A percentile compares a stretch with the other conserved stretches of the same genome.
phyloP scores from a whole-genome alignment of 1,140 invertebrate genomes.

The Magallana gigas region DNA sequence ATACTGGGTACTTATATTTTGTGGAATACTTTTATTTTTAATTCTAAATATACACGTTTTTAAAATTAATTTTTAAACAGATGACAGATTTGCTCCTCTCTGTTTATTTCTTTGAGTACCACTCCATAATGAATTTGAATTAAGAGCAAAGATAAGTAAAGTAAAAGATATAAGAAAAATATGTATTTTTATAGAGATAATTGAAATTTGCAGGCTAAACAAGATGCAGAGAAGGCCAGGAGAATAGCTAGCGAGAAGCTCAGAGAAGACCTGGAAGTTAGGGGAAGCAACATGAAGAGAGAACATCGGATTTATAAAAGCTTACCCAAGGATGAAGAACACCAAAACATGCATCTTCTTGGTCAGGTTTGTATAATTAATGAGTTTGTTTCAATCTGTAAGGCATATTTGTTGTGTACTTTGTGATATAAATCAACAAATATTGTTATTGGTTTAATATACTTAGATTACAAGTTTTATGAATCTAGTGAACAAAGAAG shows the following conservation, averaged over 20 bases:
- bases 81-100: background rate
- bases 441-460: background rate
- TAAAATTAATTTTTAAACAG: background rate
- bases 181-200: background rate
- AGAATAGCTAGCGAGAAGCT: conserved; percentile 36
- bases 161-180: background rate
- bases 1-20: background rate
- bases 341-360: conserved; percentile 45
- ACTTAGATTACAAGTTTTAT: conserved; percentile 47
- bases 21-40: background rate
- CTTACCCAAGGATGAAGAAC: conserved; percentile 38
- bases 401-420: background rate
- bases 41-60: too few species aligned
- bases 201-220: background rate
- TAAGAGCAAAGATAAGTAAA: background rate
- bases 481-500: conserved; percentile 45
- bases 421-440: background rate
- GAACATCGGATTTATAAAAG: conserved; percentile 43
- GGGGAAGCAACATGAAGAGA: background rate
- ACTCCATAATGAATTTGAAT: background rate
- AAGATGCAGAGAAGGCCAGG: conserved; percentile 38
- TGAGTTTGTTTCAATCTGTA: background rate
- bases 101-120: background rate
- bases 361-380: conserved; percentile 16
- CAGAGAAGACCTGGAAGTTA: conserved; percentile 6